Evolutionary conservation across 2,888 invertebrate genomes (phyloP), one percentile per base, ranked within the genome.

Genomic region (Smittia aterrima): DNA sequence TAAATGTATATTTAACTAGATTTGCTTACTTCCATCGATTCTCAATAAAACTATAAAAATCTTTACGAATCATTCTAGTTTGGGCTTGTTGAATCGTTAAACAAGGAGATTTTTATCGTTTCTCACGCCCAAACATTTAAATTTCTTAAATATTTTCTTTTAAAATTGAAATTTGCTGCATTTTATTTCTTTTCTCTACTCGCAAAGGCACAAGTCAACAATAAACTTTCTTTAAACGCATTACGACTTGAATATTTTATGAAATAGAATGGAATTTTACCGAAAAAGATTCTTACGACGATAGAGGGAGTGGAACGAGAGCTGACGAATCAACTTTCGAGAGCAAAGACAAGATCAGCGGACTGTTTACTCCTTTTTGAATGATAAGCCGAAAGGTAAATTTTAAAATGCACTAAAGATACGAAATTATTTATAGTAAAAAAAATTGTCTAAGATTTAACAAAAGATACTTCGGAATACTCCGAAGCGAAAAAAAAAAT

Each of bases 181-280:
- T 18, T 71, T 32, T 9, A 6, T 32, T 32, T 32, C 32, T 32
- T 3, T 32, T 32, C 32, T 32, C 32, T 32, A 32, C 13, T 47
- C 47, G 47, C 47, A 47, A 83, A 83, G 83, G 83, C 83, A 82
- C 83, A 83, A 83, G 83, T 83, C 82, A 83, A 83, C 83, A 79
- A 47, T 58, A 58, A 58, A 16, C 18, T n/a, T 16, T 22, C 16
- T 22, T 58, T 24, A 58, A 20, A 58, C 58, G 58, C 58, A 58
- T 22, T 22, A 3, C 20, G 58, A 58, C 11, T 7, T 38, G 6
- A 11, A 11, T 7, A 38, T 38, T 47, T 18, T 58, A 20, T 24
- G 58, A 58, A 58, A 22, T 58, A n/a, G 11, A 47, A 47, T 47
- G 47, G 47, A 47, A 47, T 47, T 47, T 47, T 47, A 47, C 47